Evolutionary conservation across 2,113 vertebrate species (phyloP).

Genomic region (Merops nubicus): DNA sequence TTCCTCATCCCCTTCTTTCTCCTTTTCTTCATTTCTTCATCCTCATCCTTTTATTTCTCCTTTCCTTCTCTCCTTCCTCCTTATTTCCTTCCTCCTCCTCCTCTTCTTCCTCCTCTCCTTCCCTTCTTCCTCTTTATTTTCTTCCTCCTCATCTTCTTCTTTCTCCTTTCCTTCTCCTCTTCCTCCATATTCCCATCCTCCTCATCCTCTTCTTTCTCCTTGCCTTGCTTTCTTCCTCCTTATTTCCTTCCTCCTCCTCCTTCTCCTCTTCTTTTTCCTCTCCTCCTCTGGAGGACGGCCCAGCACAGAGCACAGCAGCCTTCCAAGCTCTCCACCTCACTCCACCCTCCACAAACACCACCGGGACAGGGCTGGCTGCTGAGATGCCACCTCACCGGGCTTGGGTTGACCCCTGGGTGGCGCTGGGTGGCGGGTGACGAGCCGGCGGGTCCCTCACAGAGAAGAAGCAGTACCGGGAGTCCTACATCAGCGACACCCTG

Average conservation of each 20-base stretch:
- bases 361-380: rapidly evolving
- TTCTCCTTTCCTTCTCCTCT: rapidly evolving
- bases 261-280: rapidly evolving
- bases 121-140: background rate
- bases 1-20: rapidly evolving
- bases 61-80: no score
- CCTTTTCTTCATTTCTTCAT: rapidly evolving
- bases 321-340: background rate
- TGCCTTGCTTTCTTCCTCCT: rapidly evolving
- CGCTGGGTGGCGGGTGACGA: rapidly evolving
- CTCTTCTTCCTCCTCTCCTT: rapidly evolving
- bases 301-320: background rate
- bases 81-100: background rate
- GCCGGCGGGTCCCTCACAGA: slow-evolving; percentile 68
- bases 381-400: rapidly evolving
- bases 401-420: rapidly evolving
- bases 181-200: rapidly evolving
- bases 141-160: rapidly evolving
- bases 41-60: rapidly evolving
- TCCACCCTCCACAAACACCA: background rate
- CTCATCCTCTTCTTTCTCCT: rapidly evolving
- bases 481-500: slow-evolving; percentile 96
- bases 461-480: slow-evolving; percentile 98
- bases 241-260: rapidly evolving
- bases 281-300: background rate